Base-by-base conservation (phyloP, 1,140 invertebrate species). In the Aphelenchoides fujianensis region DNA sequence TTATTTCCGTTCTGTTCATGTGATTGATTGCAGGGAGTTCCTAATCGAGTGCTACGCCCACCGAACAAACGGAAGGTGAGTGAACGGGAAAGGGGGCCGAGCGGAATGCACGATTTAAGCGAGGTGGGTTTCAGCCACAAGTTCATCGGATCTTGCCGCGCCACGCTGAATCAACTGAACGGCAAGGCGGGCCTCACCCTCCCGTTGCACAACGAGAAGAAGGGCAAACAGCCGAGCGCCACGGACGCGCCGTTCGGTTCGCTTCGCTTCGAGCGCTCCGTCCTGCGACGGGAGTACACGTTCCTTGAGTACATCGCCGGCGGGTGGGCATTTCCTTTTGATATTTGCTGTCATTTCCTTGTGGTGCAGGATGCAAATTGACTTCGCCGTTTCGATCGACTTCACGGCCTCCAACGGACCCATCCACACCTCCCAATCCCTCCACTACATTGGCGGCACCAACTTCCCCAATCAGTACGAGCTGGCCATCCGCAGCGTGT, bases 321-420 rank as follows among this genome's bases (percentile, higher is more conserved):
- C n/a, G 81, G 82, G 75, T 73, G 31, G 31, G 36, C 52, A n/a
- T 70, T 7, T 16, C 35, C 19, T 34, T 41, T 28, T 1, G 28
- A 23, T 19, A 3, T 72, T 2, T 16, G 59, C 1, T 35, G 34
- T 16, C 1, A 19, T 1, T 23, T 59, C n/a, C n/a, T n/a, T 23
- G 55, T 7, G 19, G 7, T 72, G 69, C 52, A 77, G 75, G 27
- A 86, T 87, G 9, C 85, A 89, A 79, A 79, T 90, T 9, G 86
- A 89, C 80, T 89, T 88, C 74, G 88, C 88, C 5, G 87, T 90
- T 74, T 88, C 89, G 31, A 87, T 91, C 69, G 90, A 91, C 82
- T 90, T 91, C 79, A 90, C 90, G 19, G 89, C 88, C 16, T 90
- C 89, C 16, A 90, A 90, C 85, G 89, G 89, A 9, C 86, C 89